phyloP scores from a whole-genome alignment of 2,888 invertebrate species.

The Folsomia candida region DNA sequence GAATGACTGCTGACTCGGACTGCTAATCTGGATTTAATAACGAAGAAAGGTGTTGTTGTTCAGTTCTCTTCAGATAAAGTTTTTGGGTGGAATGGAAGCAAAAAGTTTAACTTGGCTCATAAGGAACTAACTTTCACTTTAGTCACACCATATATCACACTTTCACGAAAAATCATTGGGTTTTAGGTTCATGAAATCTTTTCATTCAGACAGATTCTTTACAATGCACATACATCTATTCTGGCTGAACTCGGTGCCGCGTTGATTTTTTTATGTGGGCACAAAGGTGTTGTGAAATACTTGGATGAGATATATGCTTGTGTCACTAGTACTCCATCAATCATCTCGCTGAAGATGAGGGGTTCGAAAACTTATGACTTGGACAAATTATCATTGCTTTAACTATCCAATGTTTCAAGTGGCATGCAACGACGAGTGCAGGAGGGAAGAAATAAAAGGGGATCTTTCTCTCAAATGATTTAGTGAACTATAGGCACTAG shows the following conservation, averaged over 20 bases:
- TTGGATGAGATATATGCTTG: neutral
- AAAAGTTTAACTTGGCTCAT: neutral
- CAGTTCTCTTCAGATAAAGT: neutral
- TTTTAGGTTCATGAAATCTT: neutral
- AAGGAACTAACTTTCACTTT: neutral
- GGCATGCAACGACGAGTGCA: no score
- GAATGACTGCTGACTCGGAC: conserved; percentile 1
- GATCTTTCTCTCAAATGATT: no score
- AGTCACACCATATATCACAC: neutral
- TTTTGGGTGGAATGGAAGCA: neutral
- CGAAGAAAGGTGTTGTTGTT: conserved; percentile 5
- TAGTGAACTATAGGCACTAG: no score
- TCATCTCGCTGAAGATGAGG: neutral
- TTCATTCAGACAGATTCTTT: neutral
- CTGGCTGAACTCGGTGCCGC: neutral
- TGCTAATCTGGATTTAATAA: conserved; percentile 5
- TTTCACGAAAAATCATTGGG: neutral
- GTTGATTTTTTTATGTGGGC: neutral
- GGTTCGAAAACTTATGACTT: neutral
- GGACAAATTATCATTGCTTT: neutral
- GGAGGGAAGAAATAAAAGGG: no score
- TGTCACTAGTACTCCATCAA: neutral
- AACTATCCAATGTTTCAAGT: no score
- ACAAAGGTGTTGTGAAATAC: neutral
- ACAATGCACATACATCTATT: neutral